A percentile compares a stretch with the other conserved stretches of the same genome.
Conservation (phyloP, 2,797 vertebrate genomes). For the Gila robusta region DNA sequence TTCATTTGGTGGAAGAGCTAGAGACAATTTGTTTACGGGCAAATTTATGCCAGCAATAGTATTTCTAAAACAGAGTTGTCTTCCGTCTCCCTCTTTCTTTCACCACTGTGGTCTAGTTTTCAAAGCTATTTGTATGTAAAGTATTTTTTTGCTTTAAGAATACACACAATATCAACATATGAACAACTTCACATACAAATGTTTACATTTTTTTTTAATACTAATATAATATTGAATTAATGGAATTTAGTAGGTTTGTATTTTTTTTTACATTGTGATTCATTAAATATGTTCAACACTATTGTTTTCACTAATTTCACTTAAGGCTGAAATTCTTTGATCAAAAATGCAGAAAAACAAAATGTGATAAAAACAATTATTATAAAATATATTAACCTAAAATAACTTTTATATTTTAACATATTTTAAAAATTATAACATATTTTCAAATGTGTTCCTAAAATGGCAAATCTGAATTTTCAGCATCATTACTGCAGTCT, state of each 20-base stretch:
- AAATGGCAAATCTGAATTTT: neutral
- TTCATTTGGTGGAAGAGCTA: slow-evolving; percentile 52
- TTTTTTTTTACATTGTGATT: neutral
- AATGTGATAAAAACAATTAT: neutral
- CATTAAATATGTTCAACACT: too few relatives aligned
- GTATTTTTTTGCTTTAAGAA: neutral
- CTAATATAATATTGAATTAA: too few relatives aligned
- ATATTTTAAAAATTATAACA: too few relatives aligned
- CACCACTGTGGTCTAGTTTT: neutral
- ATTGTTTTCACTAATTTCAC: too few relatives aligned
- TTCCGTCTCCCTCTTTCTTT: neutral
- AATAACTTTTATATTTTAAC: too few relatives aligned
- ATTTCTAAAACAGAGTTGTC: slow-evolving; percentile 31
- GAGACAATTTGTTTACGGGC: slow-evolving; percentile 51
- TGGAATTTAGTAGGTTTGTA: neutral
- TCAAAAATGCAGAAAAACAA: too few relatives aligned
- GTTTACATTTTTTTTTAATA: too few relatives aligned
- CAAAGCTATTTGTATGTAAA: neutral
- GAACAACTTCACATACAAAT: neutral
- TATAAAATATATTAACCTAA: too few relatives aligned
- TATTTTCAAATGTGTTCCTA: neutral
- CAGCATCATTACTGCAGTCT: neutral
- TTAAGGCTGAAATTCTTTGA: neutral
- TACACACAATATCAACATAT: neutral
- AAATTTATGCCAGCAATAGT: slow-evolving; percentile 35